Evolutionary conservation across 53 echinoderm and acorn worm genomes (phyloP).

Genomic region (Holothuria leucospilota): DNA sequence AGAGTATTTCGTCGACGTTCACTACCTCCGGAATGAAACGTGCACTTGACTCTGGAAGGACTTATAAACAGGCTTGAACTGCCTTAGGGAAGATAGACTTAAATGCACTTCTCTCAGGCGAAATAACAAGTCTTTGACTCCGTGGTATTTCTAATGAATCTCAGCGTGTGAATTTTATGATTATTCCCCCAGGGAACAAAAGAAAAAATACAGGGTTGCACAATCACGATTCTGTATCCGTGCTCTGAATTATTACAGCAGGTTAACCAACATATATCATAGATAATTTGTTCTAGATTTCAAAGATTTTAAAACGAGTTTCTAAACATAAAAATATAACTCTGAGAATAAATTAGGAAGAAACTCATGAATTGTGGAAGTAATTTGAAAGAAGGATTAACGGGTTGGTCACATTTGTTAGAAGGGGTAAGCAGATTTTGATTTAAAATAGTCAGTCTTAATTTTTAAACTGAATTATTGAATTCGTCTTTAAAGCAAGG

Average conservation of each 20-base stretch:
- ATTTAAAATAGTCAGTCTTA: too few relatives aligned
- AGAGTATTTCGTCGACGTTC: conserved; percentile 32
- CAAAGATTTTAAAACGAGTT: too few relatives aligned
- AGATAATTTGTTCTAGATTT: conserved; percentile 29
- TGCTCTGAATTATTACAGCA: conserved; percentile 43
- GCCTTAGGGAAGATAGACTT: conserved; percentile 38
- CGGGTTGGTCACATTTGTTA: too few relatives aligned
- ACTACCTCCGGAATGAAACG: conserved; percentile 42
- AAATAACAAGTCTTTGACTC: conserved; percentile 45
- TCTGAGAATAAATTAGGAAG: too few relatives aligned
- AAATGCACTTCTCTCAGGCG: conserved; percentile 45
- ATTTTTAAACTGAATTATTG: too few relatives aligned
- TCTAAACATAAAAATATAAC: too few relatives aligned
- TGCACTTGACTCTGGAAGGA: conserved; percentile 34
- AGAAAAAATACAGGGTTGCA: conserved; percentile 45
- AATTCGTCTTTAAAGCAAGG: too few relatives aligned
- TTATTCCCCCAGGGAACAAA: conserved; percentile 35
- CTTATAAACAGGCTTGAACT: conserved; percentile 42
- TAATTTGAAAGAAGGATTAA: too few relatives aligned
- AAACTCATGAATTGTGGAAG: too few relatives aligned
- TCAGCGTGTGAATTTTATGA: conserved; percentile 50
- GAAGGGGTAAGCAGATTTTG: too few relatives aligned
- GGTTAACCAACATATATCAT: conserved; percentile 40
- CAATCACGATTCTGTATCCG: conserved; percentile 46
- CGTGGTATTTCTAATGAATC: conserved; percentile 43